These are phyloP conservation scores for Lysandra coridon DNA, from an alignment of 2,888 invertebrate species.

Conservation along the genomic window DNA sequence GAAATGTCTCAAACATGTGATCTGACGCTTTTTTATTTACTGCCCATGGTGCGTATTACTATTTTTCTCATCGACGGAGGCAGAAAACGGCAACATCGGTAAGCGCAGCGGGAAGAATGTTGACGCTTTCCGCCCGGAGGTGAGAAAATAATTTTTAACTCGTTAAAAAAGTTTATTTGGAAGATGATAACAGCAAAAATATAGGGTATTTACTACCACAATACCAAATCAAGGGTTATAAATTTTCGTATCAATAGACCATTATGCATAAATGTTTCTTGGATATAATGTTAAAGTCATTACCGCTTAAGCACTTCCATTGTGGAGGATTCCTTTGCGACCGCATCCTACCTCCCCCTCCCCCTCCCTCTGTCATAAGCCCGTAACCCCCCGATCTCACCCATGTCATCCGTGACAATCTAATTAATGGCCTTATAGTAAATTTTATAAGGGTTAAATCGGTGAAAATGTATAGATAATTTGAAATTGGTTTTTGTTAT, in stretches of 20 bases:
- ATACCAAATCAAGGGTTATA: not conserved
- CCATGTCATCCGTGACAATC: conserved; percentile 22
- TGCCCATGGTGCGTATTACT: too few species aligned
- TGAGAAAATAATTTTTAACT: too few species aligned
- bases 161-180: too few species aligned
- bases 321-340: conserved; percentile 31
- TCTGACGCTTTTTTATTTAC: too few species aligned
- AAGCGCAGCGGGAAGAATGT: too few species aligned
- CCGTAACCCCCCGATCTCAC: conserved; percentile 9
- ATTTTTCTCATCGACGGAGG: too few species aligned
- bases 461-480: not conserved
- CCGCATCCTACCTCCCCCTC: conserved; percentile 29
- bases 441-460: conserved; percentile 24
- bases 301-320: conserved; percentile 32
- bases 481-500: too few species aligned
- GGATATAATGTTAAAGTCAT: conserved; percentile 28
- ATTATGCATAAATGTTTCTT: conserved; percentile 25
- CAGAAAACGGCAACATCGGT: too few species aligned
- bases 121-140: too few species aligned
- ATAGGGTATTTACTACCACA: not conserved
- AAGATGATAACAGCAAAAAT: too few species aligned
- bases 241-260: not conserved
- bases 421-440: conserved; percentile 25
- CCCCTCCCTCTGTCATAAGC: conserved; percentile 18
- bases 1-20: too few species aligned